Evolutionary conservation across 2,797 vertebrate genomes (phyloP).

Genomic region (Lemur catta): DNA sequence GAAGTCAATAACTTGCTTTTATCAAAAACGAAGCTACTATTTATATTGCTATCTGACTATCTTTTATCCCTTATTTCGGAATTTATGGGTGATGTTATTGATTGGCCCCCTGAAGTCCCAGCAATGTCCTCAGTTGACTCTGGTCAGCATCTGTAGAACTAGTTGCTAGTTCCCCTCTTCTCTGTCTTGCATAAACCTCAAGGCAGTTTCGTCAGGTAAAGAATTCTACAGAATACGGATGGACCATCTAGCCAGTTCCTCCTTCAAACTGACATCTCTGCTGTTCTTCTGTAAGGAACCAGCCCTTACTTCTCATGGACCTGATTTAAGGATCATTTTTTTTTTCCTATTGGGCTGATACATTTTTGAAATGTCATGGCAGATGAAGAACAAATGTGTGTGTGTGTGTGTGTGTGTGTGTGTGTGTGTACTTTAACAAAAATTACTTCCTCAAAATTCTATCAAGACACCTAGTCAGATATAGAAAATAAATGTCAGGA

Average conservation of each 20-base stretch:
- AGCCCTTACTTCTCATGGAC: too few species aligned
- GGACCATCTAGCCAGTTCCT: background rate
- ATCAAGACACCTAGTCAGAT: background rate
- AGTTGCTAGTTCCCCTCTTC: background rate
- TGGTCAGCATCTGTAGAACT: background rate
- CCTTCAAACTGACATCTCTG: background rate
- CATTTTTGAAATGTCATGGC: background rate
- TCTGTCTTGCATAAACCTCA: background rate
- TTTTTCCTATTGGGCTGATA: background rate
- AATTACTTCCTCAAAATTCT: background rate
- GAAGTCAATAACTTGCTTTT: background rate
- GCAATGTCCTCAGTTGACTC: background rate
- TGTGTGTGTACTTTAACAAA: background rate
- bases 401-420: background rate
- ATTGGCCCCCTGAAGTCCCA: background rate
- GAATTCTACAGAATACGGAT: background rate
- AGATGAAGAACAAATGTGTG: background rate
- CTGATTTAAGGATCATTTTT: background rate
- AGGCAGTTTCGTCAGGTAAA: background rate
- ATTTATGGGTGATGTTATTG: background rate
- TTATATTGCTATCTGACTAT: background rate
- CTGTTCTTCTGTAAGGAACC: background rate
- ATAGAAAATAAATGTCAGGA: background rate
- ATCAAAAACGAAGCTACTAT: background rate
- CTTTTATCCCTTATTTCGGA: background rate